Conservation (phyloP, 2,797 vertebrate species). For the Pseudomugil tenellus region DNA sequence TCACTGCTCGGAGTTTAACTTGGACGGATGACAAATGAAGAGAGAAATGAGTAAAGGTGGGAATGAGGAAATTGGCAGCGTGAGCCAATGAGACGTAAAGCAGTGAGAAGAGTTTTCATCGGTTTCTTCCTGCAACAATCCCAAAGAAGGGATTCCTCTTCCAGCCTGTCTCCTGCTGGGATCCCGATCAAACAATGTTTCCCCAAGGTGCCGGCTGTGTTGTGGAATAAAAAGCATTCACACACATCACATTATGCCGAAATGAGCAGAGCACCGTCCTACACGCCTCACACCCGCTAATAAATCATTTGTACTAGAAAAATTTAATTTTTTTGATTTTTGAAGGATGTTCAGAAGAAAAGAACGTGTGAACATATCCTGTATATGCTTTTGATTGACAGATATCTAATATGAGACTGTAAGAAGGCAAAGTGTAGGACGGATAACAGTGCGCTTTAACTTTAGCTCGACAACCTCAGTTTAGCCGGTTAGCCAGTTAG, state of each 20-base stretch:
- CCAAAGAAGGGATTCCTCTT: constrained; percentile 24
- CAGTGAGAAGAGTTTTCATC: constrained; percentile 25
- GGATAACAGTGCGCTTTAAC: no score
- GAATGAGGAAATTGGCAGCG: constrained; percentile 7
- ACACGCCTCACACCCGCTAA: no score
- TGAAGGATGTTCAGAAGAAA: not conserved
- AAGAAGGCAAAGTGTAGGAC: no score
- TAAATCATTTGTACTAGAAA: not conserved
- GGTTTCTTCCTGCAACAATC: constrained; percentile 33
- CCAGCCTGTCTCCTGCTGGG: constrained; percentile 9
- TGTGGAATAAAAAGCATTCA: constrained; percentile 21
- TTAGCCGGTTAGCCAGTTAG: no score
- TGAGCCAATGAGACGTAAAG: constrained; percentile 25
- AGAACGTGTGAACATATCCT: no score
- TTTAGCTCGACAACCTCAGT: no score
- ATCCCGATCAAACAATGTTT: constrained; percentile 52
- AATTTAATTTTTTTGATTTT: not conserved
- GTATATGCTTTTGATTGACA: no score
- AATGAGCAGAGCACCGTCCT: not conserved
- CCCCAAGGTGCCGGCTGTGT: constrained; percentile 25
- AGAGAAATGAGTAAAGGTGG: constrained; percentile 23
- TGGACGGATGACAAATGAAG: constrained; percentile 39
- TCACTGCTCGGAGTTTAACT: constrained; percentile 5
- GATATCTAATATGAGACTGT: no score
- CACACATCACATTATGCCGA: not conserved